Base-by-base conservation (phyloP, 2,797 vertebrate species). In the Numenius phaeopus region DNA sequence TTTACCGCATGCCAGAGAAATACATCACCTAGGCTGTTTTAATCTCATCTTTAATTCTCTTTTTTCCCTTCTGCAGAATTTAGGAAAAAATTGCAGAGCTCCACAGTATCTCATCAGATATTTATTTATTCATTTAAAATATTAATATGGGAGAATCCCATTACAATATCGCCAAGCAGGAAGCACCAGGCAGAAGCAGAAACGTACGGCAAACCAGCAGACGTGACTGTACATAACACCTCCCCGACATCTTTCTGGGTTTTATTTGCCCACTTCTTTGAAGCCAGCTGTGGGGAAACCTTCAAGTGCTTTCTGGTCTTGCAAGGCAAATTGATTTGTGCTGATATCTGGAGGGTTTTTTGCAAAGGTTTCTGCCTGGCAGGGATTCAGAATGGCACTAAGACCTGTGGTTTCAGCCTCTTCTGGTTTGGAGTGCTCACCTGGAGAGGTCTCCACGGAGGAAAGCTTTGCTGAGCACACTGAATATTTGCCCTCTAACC, bases 61-160 rank as follows among this genome's bases (percentile, higher is more conserved):
- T 97, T 93, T 80, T 80, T 94, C 67, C 67, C 50, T 93, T 89
- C 64, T n/a, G 9, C 78, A 50, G 34, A 92, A 93, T 85, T 93
- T 93, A 90, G 79, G 32, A 75, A 87, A 93, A 90, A 32, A 89
- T 71, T 89, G 86, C 61, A 55, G 93, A 92, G 52, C 91, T 71
- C 62, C 64, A 67, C 81, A 61, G 81, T 52, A 77, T 83, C 92
- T 96, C 90, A 96, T 95, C 87, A 95, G 89, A 69, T 96, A 97
- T 96, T 97, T 97, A 97, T 96, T 97, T 96, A 96, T 97, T 92
- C 78, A 18, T 91, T 94, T 96, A 85, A 97, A 97, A 96, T 96
- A 97, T 96, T 96, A 94, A 92, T 92, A 91, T 27, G 72, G 89
- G 90, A 96, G 89, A 96, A 96, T 96, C 89, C 84, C 69, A 89